Base-by-base conservation (phyloP, 1,140 invertebrate species). In the Nasonia longicornis region DNA sequence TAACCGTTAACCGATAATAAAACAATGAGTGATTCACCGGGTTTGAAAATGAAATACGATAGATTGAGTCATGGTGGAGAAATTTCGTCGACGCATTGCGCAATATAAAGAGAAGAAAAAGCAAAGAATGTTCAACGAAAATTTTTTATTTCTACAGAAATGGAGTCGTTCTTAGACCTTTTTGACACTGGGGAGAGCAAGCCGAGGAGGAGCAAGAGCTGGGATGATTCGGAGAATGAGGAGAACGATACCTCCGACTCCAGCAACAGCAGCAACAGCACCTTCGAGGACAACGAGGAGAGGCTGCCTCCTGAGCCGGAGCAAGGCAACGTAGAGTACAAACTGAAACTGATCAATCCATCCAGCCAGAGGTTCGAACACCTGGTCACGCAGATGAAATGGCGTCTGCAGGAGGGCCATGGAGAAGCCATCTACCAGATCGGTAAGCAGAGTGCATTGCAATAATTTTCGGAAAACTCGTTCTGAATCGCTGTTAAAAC, bases 361-460 rank as follows among this genome's bases (percentile, higher is more conserved):
- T 96, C 96, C 12, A 95, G 94, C 89, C 94, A 95, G 85, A 91
- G 96, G 71, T 97, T 98, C 87, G 95, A 97, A 89, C 96, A 97
- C 89, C 90, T 98, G 42, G 96, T 97, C 1, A 97, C 96, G 0
- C 96, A 98, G 92, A 94, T 97, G 92, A 97, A 97, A 91, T 97
- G 96, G 96, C 92, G 96, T 16, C 91, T 97, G 11, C 92, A 95
- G 0, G 96, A 97, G 86, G 96, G 96, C 16, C 95, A 96, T 77
- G 98, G 98, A 8, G 96, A 98, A 89, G 97, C 97, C 0, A 97
- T 99, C 84, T 99, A 99, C 91, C 97, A 98, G 91, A 96, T 99
- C 73, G 97, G 90, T 90, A 88, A 64, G 73, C 20, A 8, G 14
- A 63, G 11, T 0, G 58, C 4, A 20, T n/a, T 63, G 4, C 58